Base-by-base conservation (phyloP, 1,140 invertebrate genomes). In the Heliconius melpomene region DNA sequence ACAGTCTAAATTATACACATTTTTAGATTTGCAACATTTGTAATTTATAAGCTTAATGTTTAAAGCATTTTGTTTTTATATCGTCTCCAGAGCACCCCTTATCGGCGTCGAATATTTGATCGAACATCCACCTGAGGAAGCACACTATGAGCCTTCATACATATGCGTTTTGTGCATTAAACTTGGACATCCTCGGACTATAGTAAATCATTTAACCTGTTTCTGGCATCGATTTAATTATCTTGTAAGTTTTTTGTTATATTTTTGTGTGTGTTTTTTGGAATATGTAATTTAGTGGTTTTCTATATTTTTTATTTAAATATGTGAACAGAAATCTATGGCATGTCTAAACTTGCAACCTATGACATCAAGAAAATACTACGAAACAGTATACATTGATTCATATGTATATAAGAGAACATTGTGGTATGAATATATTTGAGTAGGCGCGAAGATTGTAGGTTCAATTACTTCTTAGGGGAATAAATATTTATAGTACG, bases 141-240 rank as follows among this genome's bases (percentile, higher is more conserved):
- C 94, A 8, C 91, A 91, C 78, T 94, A 95, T 83, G 96, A 97
- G 86, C 96, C 97, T 1, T 94, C 95, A 78, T 97, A 97, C 87
- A 95, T 96, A 57, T 98, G 97, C 90, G 95, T 97, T 79, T 93
- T 97, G 66, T 98, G 97, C 91, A 95, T 96, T 84, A 97, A 97
- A 88, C 96, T 96, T 84, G 97, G 97, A 36, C 96, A 97, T 91
- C 96, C 96, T 50, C 95, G 97, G 40, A 97, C 96, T 23, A 96
- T 97, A 78, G 96, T 97, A 92, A 96, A 96, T 72, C 97, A 98
- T 88, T 95, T 97, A 85, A 96, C 96, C 3, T 97, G 97, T 85
- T 96, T 96, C 86, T 96, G 96, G 87, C 97, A 98, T 86, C 95
- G 96, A 7, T 93, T 95, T 82, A 96, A 95, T 74, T 96, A 96